Conservation (phyloP, 1,140 invertebrate species). For the Brachionus rubens region DNA sequence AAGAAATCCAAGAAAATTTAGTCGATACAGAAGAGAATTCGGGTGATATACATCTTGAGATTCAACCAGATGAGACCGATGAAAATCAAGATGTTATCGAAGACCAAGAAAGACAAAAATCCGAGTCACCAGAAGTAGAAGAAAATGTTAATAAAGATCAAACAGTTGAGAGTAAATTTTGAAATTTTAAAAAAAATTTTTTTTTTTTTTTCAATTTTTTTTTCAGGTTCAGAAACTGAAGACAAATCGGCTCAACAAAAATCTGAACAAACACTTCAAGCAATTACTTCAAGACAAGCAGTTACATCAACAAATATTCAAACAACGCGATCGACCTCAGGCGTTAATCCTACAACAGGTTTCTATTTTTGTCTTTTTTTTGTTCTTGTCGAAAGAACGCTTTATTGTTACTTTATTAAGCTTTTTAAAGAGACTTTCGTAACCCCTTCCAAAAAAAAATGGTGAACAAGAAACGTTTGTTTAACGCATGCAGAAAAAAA, state of each 20-base stretch:
- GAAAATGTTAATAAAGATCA: background rate
- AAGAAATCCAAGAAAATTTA: conserved; percentile 28
- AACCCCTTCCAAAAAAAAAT: no score
- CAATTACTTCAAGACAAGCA: no score
- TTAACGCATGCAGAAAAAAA: no score
- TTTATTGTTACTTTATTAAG: conserved; percentile 23
- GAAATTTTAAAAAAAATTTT: background rate
- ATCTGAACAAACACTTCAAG: no score
- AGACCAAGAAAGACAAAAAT: conserved; percentile 7
- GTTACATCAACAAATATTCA: background rate
- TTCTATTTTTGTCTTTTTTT: conserved; percentile 1
- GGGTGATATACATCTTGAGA: conserved; percentile 7
- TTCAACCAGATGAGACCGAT: background rate
- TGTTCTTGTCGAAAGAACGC: background rate
- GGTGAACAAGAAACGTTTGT: no score
- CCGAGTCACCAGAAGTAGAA: background rate
- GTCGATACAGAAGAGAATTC: conserved; percentile 11
- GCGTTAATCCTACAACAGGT: background rate
- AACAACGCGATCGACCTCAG: background rate
- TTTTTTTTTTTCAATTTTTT: no score
- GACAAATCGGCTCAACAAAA: no score
- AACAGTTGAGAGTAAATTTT: background rate
- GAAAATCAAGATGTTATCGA: background rate
- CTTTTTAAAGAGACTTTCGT: conserved; percentile 17
- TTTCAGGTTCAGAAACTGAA: no score